A percentile compares a stretch with the other conserved stretches of the same genome.
These are phyloP conservation scores for Actenoides hombroni DNA, from an alignment of 2,113 vertebrate genomes.

Conservation along the genomic window DNA sequence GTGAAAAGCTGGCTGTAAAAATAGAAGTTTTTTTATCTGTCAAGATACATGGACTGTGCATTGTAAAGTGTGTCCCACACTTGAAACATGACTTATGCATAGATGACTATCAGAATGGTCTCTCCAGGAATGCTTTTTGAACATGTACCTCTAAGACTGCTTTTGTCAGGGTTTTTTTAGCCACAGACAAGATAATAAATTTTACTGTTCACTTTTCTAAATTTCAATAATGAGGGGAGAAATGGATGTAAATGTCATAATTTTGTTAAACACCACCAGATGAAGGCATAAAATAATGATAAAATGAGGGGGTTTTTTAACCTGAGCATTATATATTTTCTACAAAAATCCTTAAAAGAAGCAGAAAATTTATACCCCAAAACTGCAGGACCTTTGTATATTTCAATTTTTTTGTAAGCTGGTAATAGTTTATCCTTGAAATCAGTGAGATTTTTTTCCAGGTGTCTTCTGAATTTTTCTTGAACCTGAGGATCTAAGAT, in stretches of 20 bases:
- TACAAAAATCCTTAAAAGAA: not conserved
- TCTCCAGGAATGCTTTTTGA: not conserved
- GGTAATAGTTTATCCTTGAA: not conserved
- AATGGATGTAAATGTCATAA: not conserved
- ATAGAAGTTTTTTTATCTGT: not conserved
- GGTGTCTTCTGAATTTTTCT: not conserved
- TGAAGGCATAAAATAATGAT: not conserved
- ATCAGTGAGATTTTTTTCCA: not conserved
- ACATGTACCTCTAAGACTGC: not conserved
- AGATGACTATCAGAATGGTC: not conserved
- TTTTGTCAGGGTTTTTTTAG: not conserved
- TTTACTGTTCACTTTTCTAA: not conserved
- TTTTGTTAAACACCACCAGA: not conserved
- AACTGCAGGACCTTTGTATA: fast-evolving
- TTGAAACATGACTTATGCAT: not conserved
- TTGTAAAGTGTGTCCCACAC: not conserved
- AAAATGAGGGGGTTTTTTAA: not conserved
- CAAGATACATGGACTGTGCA: not conserved
- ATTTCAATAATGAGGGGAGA: not conserved
- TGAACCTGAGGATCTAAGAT: not conserved
- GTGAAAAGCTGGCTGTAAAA: not conserved
- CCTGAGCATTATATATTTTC: not conserved
- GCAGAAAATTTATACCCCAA: not conserved
- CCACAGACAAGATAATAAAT: not conserved
- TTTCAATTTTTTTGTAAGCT: not conserved